Evolutionary conservation across 2,797 vertebrate genomes (phyloP), one percentile per base, ranked within the genome.

Genomic region (Hyperoplus lanceolatus): DNA sequence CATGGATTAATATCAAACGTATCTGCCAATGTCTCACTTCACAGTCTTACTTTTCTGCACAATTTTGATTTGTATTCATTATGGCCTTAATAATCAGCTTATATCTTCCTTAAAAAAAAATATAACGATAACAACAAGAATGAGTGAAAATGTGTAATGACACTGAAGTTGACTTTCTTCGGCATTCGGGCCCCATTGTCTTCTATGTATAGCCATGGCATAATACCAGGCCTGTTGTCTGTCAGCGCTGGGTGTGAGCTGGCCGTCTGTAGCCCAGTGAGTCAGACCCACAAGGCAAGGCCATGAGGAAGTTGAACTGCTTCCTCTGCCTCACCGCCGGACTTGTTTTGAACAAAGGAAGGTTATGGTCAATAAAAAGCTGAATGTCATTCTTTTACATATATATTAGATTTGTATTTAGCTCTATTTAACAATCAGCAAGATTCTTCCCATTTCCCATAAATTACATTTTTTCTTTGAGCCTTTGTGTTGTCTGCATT

Each of bases 241-340:
- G 67, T 90, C 90, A 85, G 70, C 50, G 1, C 6, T 13, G 80
- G 74, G 77, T 63, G 80, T 84, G 79, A 86, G 56, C 67, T 21
- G 70, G 61, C 66, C 1, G 76, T 87, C 90, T 89, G 87, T 68
- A 58, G 49, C 53, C 73, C 68, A 8, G 62, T 94, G 94, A 94
- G 71, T 94, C 94, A 95, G 79, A 80, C 0, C 18, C 93, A 82
- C 91, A 92, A 87, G 93, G 86, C 81, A 56, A 43, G 77, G 55
- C 58, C 76, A 82, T 72, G 90, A 90, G 93, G 93, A 94, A 94
- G 92, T 90, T 54, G 8, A 67, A 69, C 38, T 21, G 49, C 84
- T 94, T 95, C 94, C 93, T 86, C 81, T 88, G 81, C 80, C 85
- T 81, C 79, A 10, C 69, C 43, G 63, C 77, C 56, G 57, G 79